These are phyloP conservation scores for Pachypeltis micranthus DNA, from an alignment of 1,140 invertebrate genomes.

Conservation along the genomic window DNA sequence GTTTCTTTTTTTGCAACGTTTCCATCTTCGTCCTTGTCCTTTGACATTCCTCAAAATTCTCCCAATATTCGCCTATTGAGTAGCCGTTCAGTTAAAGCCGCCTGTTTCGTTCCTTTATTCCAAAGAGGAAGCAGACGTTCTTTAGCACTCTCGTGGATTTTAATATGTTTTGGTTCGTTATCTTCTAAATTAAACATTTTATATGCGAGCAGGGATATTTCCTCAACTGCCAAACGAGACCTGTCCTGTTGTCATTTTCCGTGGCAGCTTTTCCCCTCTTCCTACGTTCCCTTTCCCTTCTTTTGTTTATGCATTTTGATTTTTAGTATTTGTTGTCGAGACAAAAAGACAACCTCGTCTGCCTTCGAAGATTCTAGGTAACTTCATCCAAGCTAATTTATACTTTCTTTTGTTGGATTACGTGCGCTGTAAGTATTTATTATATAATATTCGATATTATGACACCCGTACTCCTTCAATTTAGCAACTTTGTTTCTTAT, in stretches of 20 bases:
- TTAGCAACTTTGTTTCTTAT: too few relatives aligned
- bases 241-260: not conserved
- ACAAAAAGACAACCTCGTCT: not conserved
- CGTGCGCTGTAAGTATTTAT: not conserved
- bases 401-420: not conserved
- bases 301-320: not conserved
- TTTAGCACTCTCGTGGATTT: not conserved
- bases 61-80: too few relatives aligned
- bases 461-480: too few relatives aligned
- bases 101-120: conserved; percentile 1
- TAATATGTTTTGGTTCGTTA: not conserved
- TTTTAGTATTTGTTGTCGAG: not conserved
- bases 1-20: too few relatives aligned
- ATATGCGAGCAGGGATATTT: not conserved
- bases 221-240: not conserved
- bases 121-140: not conserved
- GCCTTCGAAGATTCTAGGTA: conserved; percentile 1
- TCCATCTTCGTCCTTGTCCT: too few relatives aligned
- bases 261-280: not conserved
- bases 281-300: not conserved
- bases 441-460: too few relatives aligned
- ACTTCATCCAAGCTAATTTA: too few relatives aligned
- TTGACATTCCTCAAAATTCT: too few relatives aligned
- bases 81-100: not conserved
- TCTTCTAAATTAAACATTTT: too few relatives aligned